Percentiles rank a stretch among this genome's conserved stretches.
Evolutionary conservation across 2,888 invertebrate genomes (phyloP).

Genomic region (Nomada hirtipes): DNA sequence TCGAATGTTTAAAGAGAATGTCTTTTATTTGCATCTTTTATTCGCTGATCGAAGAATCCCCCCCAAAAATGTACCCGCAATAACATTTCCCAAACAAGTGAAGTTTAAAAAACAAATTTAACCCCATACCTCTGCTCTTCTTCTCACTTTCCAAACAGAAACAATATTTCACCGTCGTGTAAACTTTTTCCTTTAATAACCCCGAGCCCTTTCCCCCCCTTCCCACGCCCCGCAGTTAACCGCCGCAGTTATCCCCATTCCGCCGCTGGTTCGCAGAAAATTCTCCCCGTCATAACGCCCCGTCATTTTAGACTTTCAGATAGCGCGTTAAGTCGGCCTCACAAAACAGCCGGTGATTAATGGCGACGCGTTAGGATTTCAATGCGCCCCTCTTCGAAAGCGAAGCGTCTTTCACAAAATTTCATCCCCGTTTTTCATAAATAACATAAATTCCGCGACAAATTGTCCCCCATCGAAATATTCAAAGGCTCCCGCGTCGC

Average conservation of each 20-base stretch:
- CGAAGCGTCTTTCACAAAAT: neutral
- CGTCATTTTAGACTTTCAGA: slow-evolving; percentile 12
- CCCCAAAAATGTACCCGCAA: no score
- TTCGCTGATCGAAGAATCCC: no score
- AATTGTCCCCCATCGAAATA: neutral
- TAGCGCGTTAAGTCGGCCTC: slow-evolving; percentile 16
- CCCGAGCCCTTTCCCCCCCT: neutral
- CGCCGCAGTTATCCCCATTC: slow-evolving; percentile 7
- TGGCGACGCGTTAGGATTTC: slow-evolving; percentile 15
- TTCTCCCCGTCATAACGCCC: slow-evolving; percentile 20
- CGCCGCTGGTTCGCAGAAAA: slow-evolving; percentile 13
- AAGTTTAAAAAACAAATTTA: no score
- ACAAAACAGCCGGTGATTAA: slow-evolving; percentile 27
- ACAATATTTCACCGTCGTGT: slow-evolving; percentile 9
- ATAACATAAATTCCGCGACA: neutral
- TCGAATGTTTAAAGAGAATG: no score
- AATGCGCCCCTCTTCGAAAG: neutral
- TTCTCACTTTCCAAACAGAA: neutral
- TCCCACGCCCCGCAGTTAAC: neutral
- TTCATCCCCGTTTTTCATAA: neutral
- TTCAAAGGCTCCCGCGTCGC: neutral
- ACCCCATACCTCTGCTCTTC: neutral
- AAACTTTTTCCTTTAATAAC: slow-evolving; percentile 31
- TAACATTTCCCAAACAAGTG: no score
- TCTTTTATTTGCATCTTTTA: no score